These are phyloP conservation scores for Andrena chrysosceles DNA, from an alignment of 2,888 invertebrate genomes.

Conservation along the genomic window DNA sequence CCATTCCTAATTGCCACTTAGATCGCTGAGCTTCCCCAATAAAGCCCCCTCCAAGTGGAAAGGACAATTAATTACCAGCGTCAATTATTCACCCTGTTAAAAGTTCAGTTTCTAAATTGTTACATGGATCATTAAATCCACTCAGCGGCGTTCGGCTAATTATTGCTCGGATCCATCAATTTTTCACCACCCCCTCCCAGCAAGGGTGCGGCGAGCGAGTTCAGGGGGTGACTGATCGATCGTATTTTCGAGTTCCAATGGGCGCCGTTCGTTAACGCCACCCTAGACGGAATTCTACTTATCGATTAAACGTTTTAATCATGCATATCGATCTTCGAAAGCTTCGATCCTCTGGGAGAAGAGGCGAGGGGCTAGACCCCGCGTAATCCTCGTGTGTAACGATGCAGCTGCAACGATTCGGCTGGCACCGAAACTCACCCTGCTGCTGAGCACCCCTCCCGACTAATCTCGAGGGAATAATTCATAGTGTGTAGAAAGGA, in stretches of 20 bases:
- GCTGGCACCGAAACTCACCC: neutral
- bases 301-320: constrained; percentile 49
- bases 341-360: constrained; percentile 17
- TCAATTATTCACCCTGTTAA: constrained; percentile 3
- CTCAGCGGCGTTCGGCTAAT: neutral
- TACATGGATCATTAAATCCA: constrained; percentile 7
- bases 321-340: constrained; percentile 53
- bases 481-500: neutral
- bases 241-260: neutral
- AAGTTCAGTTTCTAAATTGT: constrained; percentile 9
- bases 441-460: neutral
- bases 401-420: constrained; percentile 6
- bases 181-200: neutral
- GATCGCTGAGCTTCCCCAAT: neutral
- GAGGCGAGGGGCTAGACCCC: neutral
- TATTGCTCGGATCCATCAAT: constrained; percentile 12
- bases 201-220: neutral
- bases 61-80: constrained; percentile 16
- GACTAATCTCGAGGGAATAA: constrained; percentile 6
- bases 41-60: neutral
- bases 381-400: neutral
- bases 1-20: too few species aligned
- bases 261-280: constrained; percentile 25
- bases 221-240: neutral
- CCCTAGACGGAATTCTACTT: constrained; percentile 16